Percentiles rank a stretch among this genome's conserved stretches.
Conservation (phyloP, 2,113 vertebrate genomes). For the Gambusia holbrooki region DNA sequence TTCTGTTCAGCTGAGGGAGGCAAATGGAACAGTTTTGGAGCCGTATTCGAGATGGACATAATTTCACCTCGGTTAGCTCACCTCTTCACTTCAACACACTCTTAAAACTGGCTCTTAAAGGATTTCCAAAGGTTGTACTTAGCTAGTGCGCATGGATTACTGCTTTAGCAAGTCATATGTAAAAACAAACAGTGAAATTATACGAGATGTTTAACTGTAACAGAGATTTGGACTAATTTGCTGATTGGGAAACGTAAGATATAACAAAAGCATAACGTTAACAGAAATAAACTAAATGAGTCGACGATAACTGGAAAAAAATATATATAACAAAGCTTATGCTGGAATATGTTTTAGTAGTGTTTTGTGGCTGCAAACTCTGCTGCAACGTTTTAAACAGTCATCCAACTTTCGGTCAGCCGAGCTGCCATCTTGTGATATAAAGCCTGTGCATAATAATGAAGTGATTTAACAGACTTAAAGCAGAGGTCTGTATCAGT, state of each 20-base stretch:
- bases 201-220: not conserved
- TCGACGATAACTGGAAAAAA: no score
- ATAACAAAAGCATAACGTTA: no score
- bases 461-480: not conserved
- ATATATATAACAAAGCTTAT: not conserved
- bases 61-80: no score
- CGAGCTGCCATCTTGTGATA: not conserved
- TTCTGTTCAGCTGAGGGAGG: not conserved
- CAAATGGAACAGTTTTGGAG: not conserved
- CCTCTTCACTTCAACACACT: not conserved
- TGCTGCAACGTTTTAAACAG: not conserved
- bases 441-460: not conserved
- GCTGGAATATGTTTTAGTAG: not conserved
- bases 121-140: no score
- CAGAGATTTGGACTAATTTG: no score
- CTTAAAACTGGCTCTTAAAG: not conserved
- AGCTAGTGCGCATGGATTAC: no score
- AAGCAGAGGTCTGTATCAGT: slow-evolving; percentile 3
- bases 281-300: not conserved
- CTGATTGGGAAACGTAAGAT: no score
- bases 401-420: not conserved
- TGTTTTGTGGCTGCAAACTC: not conserved
- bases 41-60: not conserved
- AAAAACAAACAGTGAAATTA: not conserved
- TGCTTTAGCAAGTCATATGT: no score